Conservation (phyloP, 1,140 invertebrate species). For the Meteorus sp. region DNA sequence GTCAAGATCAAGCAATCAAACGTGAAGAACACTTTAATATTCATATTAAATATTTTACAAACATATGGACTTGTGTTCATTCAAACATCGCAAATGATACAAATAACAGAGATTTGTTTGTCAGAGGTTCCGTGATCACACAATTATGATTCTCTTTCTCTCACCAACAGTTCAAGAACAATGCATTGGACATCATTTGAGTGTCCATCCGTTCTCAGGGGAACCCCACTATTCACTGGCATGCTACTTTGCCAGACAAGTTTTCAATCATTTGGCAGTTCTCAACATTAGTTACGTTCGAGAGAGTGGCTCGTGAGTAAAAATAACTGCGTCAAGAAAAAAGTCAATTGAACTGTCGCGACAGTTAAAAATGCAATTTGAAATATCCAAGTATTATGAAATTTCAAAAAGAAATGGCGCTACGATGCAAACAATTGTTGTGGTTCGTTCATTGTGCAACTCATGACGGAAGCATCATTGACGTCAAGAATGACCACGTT, state of each 20-base stretch:
- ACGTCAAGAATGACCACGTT: constrained; percentile 42
- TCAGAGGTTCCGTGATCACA: neutral
- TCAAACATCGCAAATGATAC: neutral
- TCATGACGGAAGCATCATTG: constrained; percentile 26
- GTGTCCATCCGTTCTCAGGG: neutral
- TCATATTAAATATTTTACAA: too few species aligned
- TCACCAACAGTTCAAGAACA: neutral
- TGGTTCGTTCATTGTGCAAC: too few species aligned
- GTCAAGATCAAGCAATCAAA: too few species aligned
- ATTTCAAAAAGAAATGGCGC: too few species aligned
- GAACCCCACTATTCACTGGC: constrained; percentile 5
- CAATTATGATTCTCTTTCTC: neutral
- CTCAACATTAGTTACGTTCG: constrained; percentile 1
- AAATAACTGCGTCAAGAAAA: constrained; percentile 13
- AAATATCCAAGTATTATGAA: too few species aligned
- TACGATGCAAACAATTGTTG: too few species aligned
- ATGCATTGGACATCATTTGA: too few species aligned
- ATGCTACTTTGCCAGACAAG: neutral
- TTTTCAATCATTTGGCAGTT: constrained; percentile 15
- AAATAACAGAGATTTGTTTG: neutral
- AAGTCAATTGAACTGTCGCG: neutral
- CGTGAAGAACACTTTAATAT: too few species aligned
- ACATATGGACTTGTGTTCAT: too few species aligned
- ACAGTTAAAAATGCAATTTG: too few species aligned
- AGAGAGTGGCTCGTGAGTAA: neutral